phyloP scores from a whole-genome alignment of 2,888 invertebrate genomes.

The Frankliniella intonsa region DNA sequence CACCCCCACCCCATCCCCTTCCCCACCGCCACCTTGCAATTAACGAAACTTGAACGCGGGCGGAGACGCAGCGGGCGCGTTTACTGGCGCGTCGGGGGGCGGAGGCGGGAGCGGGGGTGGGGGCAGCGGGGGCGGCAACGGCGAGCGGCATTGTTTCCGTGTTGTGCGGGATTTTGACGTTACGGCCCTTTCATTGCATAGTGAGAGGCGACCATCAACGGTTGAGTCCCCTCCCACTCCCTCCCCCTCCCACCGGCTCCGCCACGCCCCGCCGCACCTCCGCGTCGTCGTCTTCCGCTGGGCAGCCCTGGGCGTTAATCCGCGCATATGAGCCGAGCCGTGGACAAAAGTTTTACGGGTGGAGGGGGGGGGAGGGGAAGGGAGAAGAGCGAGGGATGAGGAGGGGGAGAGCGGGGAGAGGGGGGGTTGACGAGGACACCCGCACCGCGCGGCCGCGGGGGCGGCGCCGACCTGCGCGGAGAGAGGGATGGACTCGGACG shows the following conservation, averaged over 20 bases:
- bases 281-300: not conserved
- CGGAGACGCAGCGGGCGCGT: too few species aligned
- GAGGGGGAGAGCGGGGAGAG: not conserved
- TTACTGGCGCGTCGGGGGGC: not conserved
- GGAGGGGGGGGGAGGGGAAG: not conserved
- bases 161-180: not conserved
- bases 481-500: too few species aligned
- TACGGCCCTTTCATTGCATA: slow-evolving; percentile 12
- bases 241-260: too few species aligned
- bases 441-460: not conserved
- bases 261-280: not conserved
- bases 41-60: too few species aligned
- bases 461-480: not conserved
- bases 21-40: too few species aligned
- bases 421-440: not conserved
- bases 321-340: not conserved
- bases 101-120: not conserved
- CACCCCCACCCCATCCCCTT: too few species aligned
- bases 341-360: slow-evolving; percentile 7
- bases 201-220: not conserved
- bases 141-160: not conserved
- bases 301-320: not conserved
- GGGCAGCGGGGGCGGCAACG: not conserved
- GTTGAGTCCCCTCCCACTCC: not conserved
- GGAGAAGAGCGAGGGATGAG: not conserved